These are phyloP conservation scores for Mesoclemmys tuberculata DNA, from an alignment of 2,113 vertebrate genomes.

Conservation along the genomic window DNA sequence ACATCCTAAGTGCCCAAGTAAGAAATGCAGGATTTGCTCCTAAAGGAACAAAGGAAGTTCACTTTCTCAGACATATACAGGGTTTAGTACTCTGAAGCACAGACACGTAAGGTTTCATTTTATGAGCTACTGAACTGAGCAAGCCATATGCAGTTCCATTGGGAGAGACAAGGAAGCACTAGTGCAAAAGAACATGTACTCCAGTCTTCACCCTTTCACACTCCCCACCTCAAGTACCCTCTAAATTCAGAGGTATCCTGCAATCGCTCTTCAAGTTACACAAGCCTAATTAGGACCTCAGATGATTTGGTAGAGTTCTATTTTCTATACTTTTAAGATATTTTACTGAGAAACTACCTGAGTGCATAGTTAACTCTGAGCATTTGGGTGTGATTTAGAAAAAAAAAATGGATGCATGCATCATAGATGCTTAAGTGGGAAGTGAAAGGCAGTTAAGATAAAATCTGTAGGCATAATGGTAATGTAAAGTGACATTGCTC, in stretches of 20 bases:
- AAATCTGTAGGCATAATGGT: background rate
- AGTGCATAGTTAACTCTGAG: background rate
- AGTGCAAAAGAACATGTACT: background rate
- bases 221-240: background rate
- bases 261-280: background rate
- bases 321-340: background rate
- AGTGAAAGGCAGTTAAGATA: background rate
- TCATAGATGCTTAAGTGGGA: background rate
- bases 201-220: background rate
- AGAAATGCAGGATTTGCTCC: background rate
- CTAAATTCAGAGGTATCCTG: background rate
- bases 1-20: background rate
- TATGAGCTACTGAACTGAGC: slow-evolving; percentile 7
- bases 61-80: background rate
- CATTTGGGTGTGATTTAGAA: background rate
- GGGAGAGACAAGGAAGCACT: background rate
- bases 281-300: background rate
- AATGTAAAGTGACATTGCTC: background rate
- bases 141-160: background rate
- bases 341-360: background rate
- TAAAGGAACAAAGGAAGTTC: background rate
- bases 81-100: background rate
- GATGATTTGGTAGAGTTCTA: background rate
- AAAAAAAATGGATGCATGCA: background rate
- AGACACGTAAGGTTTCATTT: background rate